Conservation (phyloP, 1,140 invertebrate genomes). For the Spodoptera litura region DNA sequence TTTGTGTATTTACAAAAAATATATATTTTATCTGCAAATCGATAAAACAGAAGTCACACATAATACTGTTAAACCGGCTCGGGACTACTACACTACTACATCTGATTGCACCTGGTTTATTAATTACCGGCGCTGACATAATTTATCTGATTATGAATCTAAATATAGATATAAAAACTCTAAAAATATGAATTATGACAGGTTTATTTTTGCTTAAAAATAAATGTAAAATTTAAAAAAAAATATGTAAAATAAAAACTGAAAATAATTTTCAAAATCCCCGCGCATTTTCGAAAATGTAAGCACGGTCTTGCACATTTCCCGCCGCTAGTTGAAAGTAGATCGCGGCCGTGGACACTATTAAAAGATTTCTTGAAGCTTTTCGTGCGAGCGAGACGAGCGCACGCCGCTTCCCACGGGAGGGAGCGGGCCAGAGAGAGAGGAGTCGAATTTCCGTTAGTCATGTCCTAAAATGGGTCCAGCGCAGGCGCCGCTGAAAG, state of each 20-base stretch:
- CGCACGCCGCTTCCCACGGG: conserved; percentile 74
- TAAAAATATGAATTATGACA: not conserved
- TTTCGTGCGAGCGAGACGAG: conserved; percentile 80
- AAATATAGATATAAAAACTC: conserved; percentile 57
- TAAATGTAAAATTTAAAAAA: conserved; percentile 20
- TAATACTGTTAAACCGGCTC: conserved; percentile 30
- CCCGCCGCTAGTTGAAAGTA: conserved; percentile 84
- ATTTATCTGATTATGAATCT: conserved; percentile 61
- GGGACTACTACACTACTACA: conserved; percentile 44
- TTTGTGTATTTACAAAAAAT: conserved; percentile 66
- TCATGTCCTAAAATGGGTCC: conserved; percentile 90
- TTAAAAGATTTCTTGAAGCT: conserved; percentile 86
- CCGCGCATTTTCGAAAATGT: conserved; percentile 67
- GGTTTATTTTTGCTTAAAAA: conserved; percentile 6
- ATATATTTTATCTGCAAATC: conserved; percentile 56
- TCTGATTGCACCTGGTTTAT: conserved; percentile 49
- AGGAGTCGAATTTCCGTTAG: conserved; percentile 88
- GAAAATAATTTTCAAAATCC: conserved; percentile 40
- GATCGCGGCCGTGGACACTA: conserved; percentile 86
- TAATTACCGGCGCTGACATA: conserved; percentile 51
- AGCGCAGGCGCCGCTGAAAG: conserved; percentile 84
- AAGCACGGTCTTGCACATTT: conserved; percentile 72
- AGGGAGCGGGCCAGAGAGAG: conserved; percentile 82
- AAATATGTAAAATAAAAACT: conserved; percentile 17
- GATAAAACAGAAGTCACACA: conserved; percentile 38